Evolutionary conservation across 2,888 invertebrate species (phyloP).

Genomic region (Acleris sparsana): DNA sequence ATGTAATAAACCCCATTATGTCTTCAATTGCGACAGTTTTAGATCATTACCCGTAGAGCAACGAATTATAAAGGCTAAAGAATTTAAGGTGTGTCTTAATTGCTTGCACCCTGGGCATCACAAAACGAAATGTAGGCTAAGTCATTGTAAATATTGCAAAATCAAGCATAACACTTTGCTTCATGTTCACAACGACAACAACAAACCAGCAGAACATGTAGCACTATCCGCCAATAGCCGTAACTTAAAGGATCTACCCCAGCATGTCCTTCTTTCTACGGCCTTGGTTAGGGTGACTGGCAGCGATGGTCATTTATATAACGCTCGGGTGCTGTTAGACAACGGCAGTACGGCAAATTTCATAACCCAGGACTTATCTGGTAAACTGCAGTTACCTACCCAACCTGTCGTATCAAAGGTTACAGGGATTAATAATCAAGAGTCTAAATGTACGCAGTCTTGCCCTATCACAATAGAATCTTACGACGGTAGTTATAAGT

Average conservation of each 20-base stretch:
- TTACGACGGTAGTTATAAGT: not conserved
- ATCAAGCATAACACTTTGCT: conserved; percentile 30
- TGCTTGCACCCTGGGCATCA: conserved; percentile 10
- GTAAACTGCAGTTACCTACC: conserved; percentile 7
- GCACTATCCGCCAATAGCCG: not conserved
- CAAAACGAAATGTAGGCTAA: not conserved
- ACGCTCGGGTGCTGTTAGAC: conserved; percentile 22
- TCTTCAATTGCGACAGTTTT: conserved; percentile 26
- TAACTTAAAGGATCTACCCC: not conserved
- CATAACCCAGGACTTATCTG: conserved; percentile 13
- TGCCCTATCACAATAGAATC: not conserved
- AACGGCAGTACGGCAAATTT: conserved; percentile 34
- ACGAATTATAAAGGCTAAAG: conserved; percentile 11
- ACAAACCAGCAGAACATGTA: not conserved
- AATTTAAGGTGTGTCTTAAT: conserved; percentile 21
- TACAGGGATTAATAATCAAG: conserved; percentile 22
- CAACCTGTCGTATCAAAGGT: conserved; percentile 12
- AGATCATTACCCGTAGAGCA: conserved; percentile 17
- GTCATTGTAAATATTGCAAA: conserved; percentile 27
- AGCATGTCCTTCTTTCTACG: conserved; percentile 32
- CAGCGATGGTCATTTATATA: conserved; percentile 10
- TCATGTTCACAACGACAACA: conserved; percentile 12
- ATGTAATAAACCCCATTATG: conserved; percentile 25
- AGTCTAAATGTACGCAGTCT: conserved; percentile 13
- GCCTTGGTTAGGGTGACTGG: conserved; percentile 27